Evolutionary conservation across 92 coral and sea anemone species (phyloP), one percentile per base, ranked within the genome.

Genomic region (Zoanthus gigantus): DNA sequence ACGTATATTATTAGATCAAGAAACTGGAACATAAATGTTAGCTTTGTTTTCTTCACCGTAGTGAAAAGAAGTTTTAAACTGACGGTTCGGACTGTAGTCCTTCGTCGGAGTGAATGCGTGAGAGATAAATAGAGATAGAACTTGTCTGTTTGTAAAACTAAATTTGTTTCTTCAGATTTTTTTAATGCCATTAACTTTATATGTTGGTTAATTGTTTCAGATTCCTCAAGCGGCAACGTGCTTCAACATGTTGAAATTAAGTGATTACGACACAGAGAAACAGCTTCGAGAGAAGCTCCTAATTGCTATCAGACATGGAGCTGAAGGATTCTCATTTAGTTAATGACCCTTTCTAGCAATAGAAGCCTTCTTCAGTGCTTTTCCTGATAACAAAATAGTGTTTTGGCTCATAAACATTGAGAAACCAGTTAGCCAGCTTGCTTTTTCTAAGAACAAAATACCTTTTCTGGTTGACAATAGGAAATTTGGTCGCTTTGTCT

Each of bases 211-310:
- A 2, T 69, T 5, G 17, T 58, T 84, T 12, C 92, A 96, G 99
- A 95, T 96, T 71, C 99, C 99, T 12, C 86, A 87, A 50, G 99
- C 99, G 0, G 89, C 99, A 34, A 96, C 99, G 7, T 96, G 99
- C 84, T 96, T 96, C 89, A 96, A 96, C 90, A 69, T 83, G 91
- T 85, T 96, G 48, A 89, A 95, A 76, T 88, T 96, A 31, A 77
- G 98, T 12, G 86, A 87, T 29, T 96, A 95, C 79, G 98, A 96
- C 89, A 95, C 88, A 8, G 94, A 88, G 83, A 96, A 96, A 53
- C 92, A 95, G 30, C 86, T 96, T 48, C 82, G 93, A 67, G 99
- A 96, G 58, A 96, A 96, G 82, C 94, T 96, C 13, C 81, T 96
- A 32, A 95, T 96, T 17, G 99, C 99, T 14, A 96, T 96, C 18